Evolutionary conservation across 2,888 invertebrate species (phyloP).

Genomic region (Ennomos erosarius): DNA sequence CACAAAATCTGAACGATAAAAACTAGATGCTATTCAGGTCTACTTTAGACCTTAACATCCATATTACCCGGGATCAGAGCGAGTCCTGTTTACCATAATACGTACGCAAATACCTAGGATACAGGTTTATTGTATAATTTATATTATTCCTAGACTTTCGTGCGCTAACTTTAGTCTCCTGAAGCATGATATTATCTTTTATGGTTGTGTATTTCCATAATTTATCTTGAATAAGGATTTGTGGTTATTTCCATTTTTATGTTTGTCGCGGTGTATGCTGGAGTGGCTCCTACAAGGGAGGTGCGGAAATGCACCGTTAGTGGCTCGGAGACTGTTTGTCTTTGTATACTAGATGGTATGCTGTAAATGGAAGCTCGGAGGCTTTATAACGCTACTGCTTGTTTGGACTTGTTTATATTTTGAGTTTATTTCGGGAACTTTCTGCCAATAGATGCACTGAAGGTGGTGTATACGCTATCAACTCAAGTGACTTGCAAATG

Average conservation of each 20-base stretch:
- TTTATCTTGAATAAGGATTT: constrained; percentile 42
- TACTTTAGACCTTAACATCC: constrained; percentile 9
- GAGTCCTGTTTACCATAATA: constrained; percentile 37
- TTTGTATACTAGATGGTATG: constrained; percentile 14
- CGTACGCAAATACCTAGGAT: constrained; percentile 37
- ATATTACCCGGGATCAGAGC: constrained; percentile 42
- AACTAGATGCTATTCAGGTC: background rate
- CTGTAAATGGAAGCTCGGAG: constrained; percentile 1
- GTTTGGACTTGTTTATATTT: too few species aligned
- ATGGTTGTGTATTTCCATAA: constrained; percentile 44
- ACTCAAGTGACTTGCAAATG: too few species aligned
- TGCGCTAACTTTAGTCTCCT: constrained; percentile 41
- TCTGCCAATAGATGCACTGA: too few species aligned
- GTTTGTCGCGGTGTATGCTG: constrained; percentile 33
- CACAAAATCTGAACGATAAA: background rate
- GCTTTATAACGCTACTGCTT: constrained; percentile 4
- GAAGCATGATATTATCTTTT: constrained; percentile 44
- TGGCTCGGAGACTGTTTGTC: constrained; percentile 12
- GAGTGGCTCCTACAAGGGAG: constrained; percentile 13
- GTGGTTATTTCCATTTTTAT: constrained; percentile 46
- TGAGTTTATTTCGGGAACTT: too few species aligned
- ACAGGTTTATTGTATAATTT: constrained; percentile 44
- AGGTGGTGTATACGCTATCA: too few species aligned
- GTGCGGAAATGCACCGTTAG: constrained; percentile 11
- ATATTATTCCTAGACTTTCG: constrained; percentile 44